These are phyloP conservation scores for Epirrhoe tristata DNA, from an alignment of 2,888 invertebrate species.

Conservation along the genomic window DNA sequence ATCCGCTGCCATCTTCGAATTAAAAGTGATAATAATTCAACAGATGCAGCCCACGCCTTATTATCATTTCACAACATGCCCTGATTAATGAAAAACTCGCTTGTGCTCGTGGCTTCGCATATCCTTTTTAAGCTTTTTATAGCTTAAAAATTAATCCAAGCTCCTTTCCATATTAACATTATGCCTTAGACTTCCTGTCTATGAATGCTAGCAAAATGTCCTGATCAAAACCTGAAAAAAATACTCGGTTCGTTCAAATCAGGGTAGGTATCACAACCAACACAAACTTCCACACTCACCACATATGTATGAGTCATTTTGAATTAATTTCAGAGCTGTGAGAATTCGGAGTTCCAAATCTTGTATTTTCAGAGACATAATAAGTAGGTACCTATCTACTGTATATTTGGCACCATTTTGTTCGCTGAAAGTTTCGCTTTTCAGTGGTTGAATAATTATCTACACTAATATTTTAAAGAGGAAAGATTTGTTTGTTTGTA, in stretches of 20 bases:
- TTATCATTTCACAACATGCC: slow-evolving; percentile 34
- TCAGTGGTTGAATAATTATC: neutral
- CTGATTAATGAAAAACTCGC: slow-evolving; percentile 22
- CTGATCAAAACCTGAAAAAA: too few relatives aligned
- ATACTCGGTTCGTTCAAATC: neutral
- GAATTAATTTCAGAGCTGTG: slow-evolving; percentile 16
- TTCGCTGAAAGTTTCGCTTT: neutral
- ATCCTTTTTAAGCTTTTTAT: too few relatives aligned
- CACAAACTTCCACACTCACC: neutral
- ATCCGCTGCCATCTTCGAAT: slow-evolving; percentile 15
- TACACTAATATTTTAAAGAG: too few relatives aligned
- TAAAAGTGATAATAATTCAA: slow-evolving; percentile 37
- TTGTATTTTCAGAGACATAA: neutral
- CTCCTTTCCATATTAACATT: too few relatives aligned
- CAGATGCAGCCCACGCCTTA: slow-evolving; percentile 20
- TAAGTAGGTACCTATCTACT: neutral
- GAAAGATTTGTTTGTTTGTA: too few relatives aligned
- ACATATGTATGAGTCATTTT: slow-evolving; percentile 12
- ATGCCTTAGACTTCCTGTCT: too few relatives aligned
- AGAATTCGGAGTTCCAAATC: slow-evolving; percentile 4
- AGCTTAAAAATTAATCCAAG: too few relatives aligned
- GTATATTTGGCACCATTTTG: neutral
- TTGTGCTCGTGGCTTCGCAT: neutral
- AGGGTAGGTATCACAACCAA: neutral
- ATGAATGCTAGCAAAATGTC: too few relatives aligned